phyloP scores from a whole-genome alignment of 2,113 vertebrate genomes.

The Ptyas mucosa region DNA sequence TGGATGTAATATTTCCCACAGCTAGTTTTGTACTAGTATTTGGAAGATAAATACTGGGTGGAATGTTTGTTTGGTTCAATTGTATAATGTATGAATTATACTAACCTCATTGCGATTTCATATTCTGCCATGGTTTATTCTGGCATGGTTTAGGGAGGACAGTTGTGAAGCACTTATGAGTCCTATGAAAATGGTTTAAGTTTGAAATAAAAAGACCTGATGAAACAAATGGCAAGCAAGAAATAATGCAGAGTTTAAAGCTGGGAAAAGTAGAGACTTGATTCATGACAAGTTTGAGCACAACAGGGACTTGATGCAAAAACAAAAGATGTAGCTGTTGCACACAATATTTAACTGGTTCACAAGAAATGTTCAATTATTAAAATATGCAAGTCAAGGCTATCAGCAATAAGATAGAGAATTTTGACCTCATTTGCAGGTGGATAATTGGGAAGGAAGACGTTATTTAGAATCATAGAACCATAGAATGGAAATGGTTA shows the following conservation, averaged over 20 bases:
- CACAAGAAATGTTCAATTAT: neutral
- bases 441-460: neutral
- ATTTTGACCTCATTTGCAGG: neutral
- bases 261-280: neutral
- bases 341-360: neutral
- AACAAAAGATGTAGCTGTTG: neutral
- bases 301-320: neutral
- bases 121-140: neutral
- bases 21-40: neutral
- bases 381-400: neutral
- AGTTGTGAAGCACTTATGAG: neutral
- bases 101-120: neutral
- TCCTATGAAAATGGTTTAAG: neutral
- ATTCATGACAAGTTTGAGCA: neutral
- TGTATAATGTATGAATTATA: neutral
- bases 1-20: neutral
- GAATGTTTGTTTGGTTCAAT: neutral
- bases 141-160: neutral
- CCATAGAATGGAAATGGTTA: neutral
- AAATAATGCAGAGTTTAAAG: neutral
- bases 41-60: neutral
- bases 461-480: neutral
- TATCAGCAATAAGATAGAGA: neutral
- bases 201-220: neutral
- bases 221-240: neutral